These are phyloP conservation scores for Megaustenia siamemsis DNA, from an alignment of 2,888 invertebrate species.

Conservation along the genomic window DNA sequence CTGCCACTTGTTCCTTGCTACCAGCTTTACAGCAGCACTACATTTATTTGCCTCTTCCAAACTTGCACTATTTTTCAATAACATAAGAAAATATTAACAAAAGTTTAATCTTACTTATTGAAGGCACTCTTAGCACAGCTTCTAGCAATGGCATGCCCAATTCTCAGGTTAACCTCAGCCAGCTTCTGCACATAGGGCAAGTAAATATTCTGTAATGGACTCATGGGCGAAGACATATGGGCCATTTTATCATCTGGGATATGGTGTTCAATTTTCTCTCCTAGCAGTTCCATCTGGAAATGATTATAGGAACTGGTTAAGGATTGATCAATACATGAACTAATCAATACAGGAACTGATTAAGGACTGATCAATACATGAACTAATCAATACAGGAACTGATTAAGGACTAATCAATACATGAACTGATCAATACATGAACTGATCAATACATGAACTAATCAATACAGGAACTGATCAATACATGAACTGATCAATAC, in stretches of 20 bases:
- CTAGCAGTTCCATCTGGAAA: constrained; percentile 75
- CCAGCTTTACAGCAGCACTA: no score
- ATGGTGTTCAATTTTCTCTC: constrained; percentile 76
- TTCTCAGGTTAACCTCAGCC: constrained; percentile 76
- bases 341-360: no score
- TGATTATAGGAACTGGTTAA: not conserved
- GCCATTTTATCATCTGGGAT: constrained; percentile 64
- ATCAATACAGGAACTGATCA: no score
- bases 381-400: no score
- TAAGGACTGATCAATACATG: no score
- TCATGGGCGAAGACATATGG: constrained; percentile 69
- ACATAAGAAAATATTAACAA: not conserved
- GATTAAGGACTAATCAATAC: no score
- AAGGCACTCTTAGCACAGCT: constrained; percentile 68
- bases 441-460: no score
- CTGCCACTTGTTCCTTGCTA: no score
- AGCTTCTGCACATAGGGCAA: constrained; percentile 72
- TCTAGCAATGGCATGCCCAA: constrained; percentile 76
- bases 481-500: no score
- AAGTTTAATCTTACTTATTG: constrained; percentile 64
- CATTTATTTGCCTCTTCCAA: not conserved
- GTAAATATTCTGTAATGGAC: constrained; percentile 76
- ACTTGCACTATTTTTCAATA: not conserved
- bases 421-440: no score
- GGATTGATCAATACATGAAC: no score